Evolutionary conservation across 1,140 invertebrate species (phyloP), one percentile per base, ranked within the genome.

Genomic region (Drosophila rufa): DNA sequence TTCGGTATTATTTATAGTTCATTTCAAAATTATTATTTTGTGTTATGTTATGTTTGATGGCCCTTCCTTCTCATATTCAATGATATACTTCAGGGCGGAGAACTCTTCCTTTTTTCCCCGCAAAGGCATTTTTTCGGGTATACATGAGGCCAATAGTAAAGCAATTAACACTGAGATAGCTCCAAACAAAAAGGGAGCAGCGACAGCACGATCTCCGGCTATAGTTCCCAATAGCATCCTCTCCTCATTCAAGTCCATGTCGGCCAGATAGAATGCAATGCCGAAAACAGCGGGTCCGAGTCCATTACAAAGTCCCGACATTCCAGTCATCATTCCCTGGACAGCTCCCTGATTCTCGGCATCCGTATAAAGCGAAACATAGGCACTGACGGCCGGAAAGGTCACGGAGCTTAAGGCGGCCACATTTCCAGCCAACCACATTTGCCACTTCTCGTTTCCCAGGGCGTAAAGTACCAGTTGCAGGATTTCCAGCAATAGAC

Each of bases 161-260:
- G 99, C 98, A 92, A 98, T 96, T 74, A 99, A 96, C 60, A 99
- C 99, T 91, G 99, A 95, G 86, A 99, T 94, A 50, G 99, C 98
- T 61, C 99, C 99, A 94, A 99, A 98, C 38, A 99, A 97, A 94
- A 99, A 99, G 14, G 99, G 99, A n/a, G 99, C 99, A 45, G 98
- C 98, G 77, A 99, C 96, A 78, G 99, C 93, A 93, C 96, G 94
- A 38, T 92, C 46, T 90, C 77, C 15, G 79, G 69, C 33, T 45
- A 75, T 9, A 78, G 62, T 38, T 71, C 43, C 48, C 48, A 56
- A 2, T 0, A 46, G 14, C 51, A 68, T 25, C 11, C 53, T 66
- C 92, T 95, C 95, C 61, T 96, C 96, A 93, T 98, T 98, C 69
- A 99, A 94, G 94, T 99, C 98, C 65, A 99, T 98, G 93, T 99